Evolutionary conservation across 37 sponge, comb jelly and placozoan genomes (phyloP), one percentile per base, ranked within the genome.

Genomic region (Ianthella basta): DNA sequence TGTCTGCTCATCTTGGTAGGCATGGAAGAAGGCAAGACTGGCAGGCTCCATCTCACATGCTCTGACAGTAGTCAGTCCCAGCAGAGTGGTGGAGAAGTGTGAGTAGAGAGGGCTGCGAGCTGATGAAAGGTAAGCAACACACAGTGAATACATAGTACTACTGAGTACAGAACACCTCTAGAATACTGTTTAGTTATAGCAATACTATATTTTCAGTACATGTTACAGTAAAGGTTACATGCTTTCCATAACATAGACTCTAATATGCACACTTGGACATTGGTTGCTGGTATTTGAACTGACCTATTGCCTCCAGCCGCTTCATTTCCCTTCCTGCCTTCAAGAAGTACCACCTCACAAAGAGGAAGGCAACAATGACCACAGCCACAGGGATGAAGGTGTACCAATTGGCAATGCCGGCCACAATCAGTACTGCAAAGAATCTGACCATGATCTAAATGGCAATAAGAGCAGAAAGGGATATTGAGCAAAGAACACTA

Each of bases 251-350:
- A n/a, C n/a, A n/a, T n/a, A 44, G 6, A 44, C 8, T 10, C 50
- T 44, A 44, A 8, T 44, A 44, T 44, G 8, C 50, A 44, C 3
- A 8, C 50, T 44, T n/a, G n/a, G n/a, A n/a, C n/a, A n/a, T n/a
- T n/a, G n/a, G n/a, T n/a, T n/a, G n/a, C n/a, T 19, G 23, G 82
- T n/a, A n/a, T n/a, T n/a, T n/a, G 27, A 69, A 83, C 87, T 63
- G 65, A 95, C 95, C 83, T 53, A 91, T 63, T 33, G 95, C 92
- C 59, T 91, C 95, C 33, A 95, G 85, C 69, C 95, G 75, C 59
- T 91, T 95, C 38, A 95, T 39, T 37, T 87, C 83, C 57, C 95
- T 53, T 16, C 90, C 65, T 21, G 87, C 86, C 66, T 80, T 92
- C 21, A 95, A 70, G 82, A 82, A 95, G 83, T 92, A 92, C 86